phyloP scores from a whole-genome alignment of 2,113 vertebrate species.

The Tor tambroides region DNA sequence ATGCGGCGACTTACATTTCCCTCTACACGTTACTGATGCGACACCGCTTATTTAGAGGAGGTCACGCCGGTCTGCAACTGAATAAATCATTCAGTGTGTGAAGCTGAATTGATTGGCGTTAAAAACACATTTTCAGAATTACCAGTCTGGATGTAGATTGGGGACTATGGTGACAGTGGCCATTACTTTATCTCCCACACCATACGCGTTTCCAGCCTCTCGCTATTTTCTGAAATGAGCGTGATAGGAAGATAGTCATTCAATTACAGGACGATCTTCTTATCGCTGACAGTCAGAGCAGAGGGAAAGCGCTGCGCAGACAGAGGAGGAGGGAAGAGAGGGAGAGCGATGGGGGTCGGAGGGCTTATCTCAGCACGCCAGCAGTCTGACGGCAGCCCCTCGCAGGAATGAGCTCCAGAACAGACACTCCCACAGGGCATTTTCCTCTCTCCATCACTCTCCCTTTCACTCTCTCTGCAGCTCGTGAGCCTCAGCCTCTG shows the following conservation, averaged over 20 bases:
- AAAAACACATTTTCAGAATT: conserved; percentile 29
- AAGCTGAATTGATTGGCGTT: conserved; percentile 22
- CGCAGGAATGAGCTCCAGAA: conserved; percentile 76
- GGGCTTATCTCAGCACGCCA: conserved; percentile 83
- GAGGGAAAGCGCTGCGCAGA: conserved; percentile 68
- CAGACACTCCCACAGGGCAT: conserved; percentile 71
- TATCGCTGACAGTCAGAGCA: conserved; percentile 89
- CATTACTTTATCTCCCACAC: conserved; percentile 33
- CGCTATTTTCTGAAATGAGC: conserved; percentile 62
- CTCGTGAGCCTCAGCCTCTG: not conserved
- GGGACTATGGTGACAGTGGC: not conserved
- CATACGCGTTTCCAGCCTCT: conserved; percentile 46
- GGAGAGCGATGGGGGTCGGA: conserved; percentile 23
- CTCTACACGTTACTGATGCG: not conserved
- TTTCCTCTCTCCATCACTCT: conserved; percentile 31
- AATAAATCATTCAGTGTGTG: not conserved
- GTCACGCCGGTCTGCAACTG: not conserved
- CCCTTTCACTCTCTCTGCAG: conserved; percentile 21
- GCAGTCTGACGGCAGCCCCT: conserved; percentile 84
- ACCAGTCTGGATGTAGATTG: conserved; percentile 7
- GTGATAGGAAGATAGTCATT: conserved; percentile 66
- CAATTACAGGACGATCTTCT: conserved; percentile 79
- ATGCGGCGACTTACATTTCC: not conserved
- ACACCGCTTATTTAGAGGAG: not conserved
- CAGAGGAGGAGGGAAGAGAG: conserved; percentile 6